These are phyloP conservation scores for Sebastiscus albofasciatus DNA, from an alignment of 2,797 vertebrate species.

Conservation along the genomic window DNA sequence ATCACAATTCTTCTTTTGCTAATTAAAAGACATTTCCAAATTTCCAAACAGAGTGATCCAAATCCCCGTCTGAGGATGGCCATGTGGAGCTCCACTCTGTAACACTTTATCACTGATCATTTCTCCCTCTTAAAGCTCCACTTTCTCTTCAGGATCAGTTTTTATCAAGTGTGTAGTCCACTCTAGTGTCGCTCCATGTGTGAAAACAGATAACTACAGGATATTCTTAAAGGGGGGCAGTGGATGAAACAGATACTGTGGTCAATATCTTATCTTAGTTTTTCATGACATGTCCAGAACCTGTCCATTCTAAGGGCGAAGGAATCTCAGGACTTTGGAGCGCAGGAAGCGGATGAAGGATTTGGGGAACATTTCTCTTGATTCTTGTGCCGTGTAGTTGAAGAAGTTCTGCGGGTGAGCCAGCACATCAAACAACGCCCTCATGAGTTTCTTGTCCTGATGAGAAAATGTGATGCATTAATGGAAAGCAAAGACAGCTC, in stretches of 20 bases:
- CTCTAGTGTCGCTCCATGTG: slow-evolving; percentile 13
- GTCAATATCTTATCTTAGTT: slow-evolving; percentile 43
- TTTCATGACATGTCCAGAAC: slow-evolving; percentile 31
- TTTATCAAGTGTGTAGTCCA: slow-evolving; percentile 28
- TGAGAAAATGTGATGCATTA: slow-evolving; percentile 2
- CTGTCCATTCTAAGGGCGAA: slow-evolving; percentile 89
- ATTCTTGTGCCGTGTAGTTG: slow-evolving; percentile 98
- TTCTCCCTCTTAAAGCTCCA: not conserved
- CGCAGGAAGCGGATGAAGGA: slow-evolving; percentile 97
- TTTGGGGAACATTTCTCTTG: slow-evolving; percentile 98
- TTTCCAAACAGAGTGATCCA: slow-evolving; percentile 40
- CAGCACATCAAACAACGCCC: slow-evolving; percentile 96
- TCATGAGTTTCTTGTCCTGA: slow-evolving; percentile 99
- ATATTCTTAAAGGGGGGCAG: slow-evolving; percentile 29
- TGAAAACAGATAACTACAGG: slow-evolving; percentile 47
- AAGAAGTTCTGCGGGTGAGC: slow-evolving; percentile 99
- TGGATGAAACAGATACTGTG: slow-evolving; percentile 38
- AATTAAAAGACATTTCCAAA: slow-evolving; percentile 11
- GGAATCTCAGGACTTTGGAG: slow-evolving; percentile 96
- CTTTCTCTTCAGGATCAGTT: slow-evolving; percentile 35
- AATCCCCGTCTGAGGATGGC: slow-evolving; percentile 5
- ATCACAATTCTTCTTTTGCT: slow-evolving; percentile 22
- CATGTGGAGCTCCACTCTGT: slow-evolving; percentile 1
- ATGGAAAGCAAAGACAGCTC: not conserved
- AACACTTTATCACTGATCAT: not conserved